phyloP scores from a whole-genome alignment of 1,140 invertebrate genomes.

The Teleopsis dalmanni region DNA sequence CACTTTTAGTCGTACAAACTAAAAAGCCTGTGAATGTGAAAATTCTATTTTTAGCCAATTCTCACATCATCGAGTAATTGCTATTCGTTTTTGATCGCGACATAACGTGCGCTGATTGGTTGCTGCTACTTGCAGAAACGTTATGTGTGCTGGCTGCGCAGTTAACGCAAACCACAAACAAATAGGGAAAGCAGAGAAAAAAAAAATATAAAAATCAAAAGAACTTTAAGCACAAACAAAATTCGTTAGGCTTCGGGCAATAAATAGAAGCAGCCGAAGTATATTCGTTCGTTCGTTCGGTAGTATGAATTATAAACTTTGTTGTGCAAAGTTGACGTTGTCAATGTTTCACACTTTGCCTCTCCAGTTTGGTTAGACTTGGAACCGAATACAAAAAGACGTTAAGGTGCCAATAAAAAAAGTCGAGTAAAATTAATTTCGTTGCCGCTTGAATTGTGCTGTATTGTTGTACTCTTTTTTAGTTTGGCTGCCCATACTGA shows the following conservation, averaged over 20 bases:
- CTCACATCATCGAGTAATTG: constrained; percentile 27
- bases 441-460: too few relatives aligned
- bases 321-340: not conserved
- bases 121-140: not conserved
- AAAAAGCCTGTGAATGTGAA: constrained; percentile 25
- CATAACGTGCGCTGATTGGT: constrained; percentile 28
- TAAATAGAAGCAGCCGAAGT: not conserved
- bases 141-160: not conserved
- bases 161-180: not conserved
- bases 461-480: too few relatives aligned
- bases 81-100: constrained; percentile 29
- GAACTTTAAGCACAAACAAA: not conserved
- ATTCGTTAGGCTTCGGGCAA: not conserved
- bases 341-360: too few relatives aligned
- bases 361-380: too few relatives aligned
- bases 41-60: constrained; percentile 33
- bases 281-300: not conserved
- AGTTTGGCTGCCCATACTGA: too few relatives aligned
- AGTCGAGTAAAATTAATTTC: too few relatives aligned
- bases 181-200: not conserved
- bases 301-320: not conserved
- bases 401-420: too few relatives aligned
- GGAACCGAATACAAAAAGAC: too few relatives aligned
- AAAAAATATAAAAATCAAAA: not conserved
- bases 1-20: too few relatives aligned